A percentile compares a stretch with the other conserved stretches of the same genome.
phyloP scores from a whole-genome alignment of 2,113 vertebrate species.

The Rhegmatorhina hoffmannsi region DNA sequence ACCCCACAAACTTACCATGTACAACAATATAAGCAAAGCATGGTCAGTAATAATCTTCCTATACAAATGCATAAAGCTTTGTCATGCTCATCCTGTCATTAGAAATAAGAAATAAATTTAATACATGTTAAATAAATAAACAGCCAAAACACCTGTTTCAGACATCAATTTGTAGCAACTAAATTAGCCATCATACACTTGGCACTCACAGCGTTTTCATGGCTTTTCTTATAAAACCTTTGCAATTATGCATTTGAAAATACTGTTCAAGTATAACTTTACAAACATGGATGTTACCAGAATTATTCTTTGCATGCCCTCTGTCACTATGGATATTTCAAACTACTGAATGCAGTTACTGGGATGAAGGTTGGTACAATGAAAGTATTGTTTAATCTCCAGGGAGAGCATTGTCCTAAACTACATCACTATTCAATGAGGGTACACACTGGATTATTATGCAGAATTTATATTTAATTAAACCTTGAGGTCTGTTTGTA shows the following conservation, averaged over 20 bases:
- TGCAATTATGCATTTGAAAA: background rate
- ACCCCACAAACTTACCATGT: background rate
- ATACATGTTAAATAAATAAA: background rate
- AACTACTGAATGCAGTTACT: background rate
- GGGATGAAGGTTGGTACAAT: background rate
- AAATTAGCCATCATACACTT: background rate
- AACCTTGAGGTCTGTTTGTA: background rate
- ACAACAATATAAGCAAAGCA: background rate
- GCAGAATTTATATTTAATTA: background rate
- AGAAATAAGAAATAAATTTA: background rate
- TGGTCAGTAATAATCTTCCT: background rate
- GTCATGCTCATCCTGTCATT: rapidly evolving
- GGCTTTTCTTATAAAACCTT: background rate
- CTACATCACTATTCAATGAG: background rate
- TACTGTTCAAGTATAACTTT: background rate
- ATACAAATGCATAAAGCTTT: background rate
- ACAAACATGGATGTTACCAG: background rate
- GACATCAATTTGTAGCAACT: background rate
- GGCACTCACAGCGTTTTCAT: background rate
- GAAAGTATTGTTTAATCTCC: background rate
- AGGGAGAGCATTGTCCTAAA: background rate
- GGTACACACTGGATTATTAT: background rate
- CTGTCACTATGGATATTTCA: background rate
- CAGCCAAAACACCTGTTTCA: background rate
- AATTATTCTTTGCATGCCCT: background rate